A percentile compares a stretch with the other conserved stretches of the same genome.
phyloP scores from a whole-genome alignment of 2,888 invertebrate species.

The Eupithecia inturbata region DNA sequence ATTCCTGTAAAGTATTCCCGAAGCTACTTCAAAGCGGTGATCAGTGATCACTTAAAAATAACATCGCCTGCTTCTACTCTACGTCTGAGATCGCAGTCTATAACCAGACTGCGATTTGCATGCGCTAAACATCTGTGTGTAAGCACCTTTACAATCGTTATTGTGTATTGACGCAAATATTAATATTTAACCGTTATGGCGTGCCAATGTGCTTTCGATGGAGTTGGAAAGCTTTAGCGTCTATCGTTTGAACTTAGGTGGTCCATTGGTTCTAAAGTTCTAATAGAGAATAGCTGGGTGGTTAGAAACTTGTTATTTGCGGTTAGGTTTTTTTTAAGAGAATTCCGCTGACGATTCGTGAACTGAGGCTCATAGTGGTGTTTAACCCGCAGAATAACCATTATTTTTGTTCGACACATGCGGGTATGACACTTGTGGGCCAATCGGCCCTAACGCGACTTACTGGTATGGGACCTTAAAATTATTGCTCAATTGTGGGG shows the following conservation, averaged over 20 bases:
- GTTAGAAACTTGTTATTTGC: not conserved
- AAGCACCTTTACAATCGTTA: conserved; percentile 46
- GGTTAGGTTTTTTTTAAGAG: not conserved
- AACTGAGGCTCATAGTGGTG: too few relatives aligned
- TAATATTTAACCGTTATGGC: conserved; percentile 36
- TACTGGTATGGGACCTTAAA: too few relatives aligned
- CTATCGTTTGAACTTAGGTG: conserved; percentile 6
- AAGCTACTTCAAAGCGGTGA: not conserved
- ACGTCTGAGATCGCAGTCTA: conserved; percentile 31
- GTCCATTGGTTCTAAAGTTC: not conserved
- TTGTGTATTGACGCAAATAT: conserved; percentile 44
- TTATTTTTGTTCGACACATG: too few relatives aligned
- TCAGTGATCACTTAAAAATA: not conserved
- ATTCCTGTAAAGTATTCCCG: not conserved
- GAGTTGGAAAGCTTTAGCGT: conserved; percentile 30
- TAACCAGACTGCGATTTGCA: conserved; percentile 53
- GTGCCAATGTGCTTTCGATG: conserved; percentile 40
- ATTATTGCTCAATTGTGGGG: too few relatives aligned
- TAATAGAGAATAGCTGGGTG: not conserved
- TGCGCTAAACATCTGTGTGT: conserved; percentile 47
- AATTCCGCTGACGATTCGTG: not conserved
- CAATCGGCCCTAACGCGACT: too few relatives aligned
- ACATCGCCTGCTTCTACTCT: conserved; percentile 22
- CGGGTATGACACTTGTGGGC: too few relatives aligned
- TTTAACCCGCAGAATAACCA: too few relatives aligned